Evolutionary conservation across 2,113 vertebrate genomes (phyloP).

Genomic region (Corapipo altera): DNA sequence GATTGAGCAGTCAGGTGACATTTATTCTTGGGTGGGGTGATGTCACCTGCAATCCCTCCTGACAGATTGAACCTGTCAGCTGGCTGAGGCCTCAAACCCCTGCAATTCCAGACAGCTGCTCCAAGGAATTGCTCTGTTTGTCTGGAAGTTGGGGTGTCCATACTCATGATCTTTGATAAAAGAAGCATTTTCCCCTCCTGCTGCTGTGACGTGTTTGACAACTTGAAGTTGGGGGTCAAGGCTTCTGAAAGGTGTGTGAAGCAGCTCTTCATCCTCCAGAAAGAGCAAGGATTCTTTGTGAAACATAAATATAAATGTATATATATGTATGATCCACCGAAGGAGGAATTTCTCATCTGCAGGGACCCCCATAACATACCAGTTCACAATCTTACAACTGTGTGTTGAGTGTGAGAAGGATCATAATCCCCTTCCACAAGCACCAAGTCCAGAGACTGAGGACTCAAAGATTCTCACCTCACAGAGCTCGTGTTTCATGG

Average conservation of each 20-base stretch:
- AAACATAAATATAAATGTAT: not conserved
- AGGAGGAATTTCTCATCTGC: not conserved
- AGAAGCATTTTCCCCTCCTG: not conserved
- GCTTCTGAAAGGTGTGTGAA: not conserved
- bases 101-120: not conserved
- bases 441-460: not conserved
- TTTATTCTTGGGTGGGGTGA: not conserved
- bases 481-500: not conserved
- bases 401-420: not conserved
- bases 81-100: not conserved
- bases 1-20: not conserved
- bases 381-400: accelerated
- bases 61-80: not conserved
- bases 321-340: not conserved
- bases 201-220: not conserved
- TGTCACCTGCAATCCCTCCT: not conserved
- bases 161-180: not conserved
- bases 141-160: not conserved
- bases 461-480: not conserved
- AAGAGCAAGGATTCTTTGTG: not conserved
- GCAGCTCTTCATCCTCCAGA: not conserved
- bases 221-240: not conserved
- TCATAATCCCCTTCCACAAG: not conserved
- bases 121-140: not conserved
- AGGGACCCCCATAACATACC: not conserved